phyloP scores from a whole-genome alignment of 1,140 invertebrate genomes.

The Temnothorax curvispinosus region DNA sequence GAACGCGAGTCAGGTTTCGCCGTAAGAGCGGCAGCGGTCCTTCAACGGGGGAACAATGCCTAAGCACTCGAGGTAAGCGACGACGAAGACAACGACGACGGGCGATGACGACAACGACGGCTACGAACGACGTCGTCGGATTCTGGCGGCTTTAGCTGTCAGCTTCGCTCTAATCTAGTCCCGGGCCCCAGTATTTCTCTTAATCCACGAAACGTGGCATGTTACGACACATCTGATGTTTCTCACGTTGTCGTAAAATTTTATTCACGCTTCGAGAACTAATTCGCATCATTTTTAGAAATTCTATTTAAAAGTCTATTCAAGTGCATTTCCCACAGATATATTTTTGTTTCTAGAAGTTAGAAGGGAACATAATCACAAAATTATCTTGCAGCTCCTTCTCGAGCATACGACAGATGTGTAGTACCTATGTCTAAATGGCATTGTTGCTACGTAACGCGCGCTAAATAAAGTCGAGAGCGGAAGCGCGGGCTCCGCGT shows the following conservation, averaged over 20 bases:
- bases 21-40: conserved; percentile 72
- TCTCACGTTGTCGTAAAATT: conserved; percentile 2
- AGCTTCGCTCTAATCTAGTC: conserved; percentile 63
- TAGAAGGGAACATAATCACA: no score
- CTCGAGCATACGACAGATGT: background rate
- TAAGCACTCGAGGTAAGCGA: conserved; percentile 74
- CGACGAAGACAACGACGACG: conserved; percentile 34
- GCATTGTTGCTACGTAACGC: conserved; percentile 43
- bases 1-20: conserved; percentile 78
- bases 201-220: conserved; percentile 4
- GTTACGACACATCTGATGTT: conserved; percentile 4
- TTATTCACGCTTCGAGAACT: background rate
- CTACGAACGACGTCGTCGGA: conserved; percentile 45
- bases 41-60: conserved; percentile 75
- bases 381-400: background rate
- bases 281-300: background rate
- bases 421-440: background rate
- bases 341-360: background rate
- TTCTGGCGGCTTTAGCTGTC: conserved; percentile 53
- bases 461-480: conserved; percentile 34
- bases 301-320: background rate
- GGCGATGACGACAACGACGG: background rate
- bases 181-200: conserved; percentile 6
- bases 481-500: conserved; percentile 37
- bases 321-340: background rate